A percentile compares a stretch with the other conserved stretches of the same genome.
These are phyloP conservation scores for Andrena hattorfiana DNA, from an alignment of 2,888 invertebrate genomes.

Conservation along the genomic window DNA sequence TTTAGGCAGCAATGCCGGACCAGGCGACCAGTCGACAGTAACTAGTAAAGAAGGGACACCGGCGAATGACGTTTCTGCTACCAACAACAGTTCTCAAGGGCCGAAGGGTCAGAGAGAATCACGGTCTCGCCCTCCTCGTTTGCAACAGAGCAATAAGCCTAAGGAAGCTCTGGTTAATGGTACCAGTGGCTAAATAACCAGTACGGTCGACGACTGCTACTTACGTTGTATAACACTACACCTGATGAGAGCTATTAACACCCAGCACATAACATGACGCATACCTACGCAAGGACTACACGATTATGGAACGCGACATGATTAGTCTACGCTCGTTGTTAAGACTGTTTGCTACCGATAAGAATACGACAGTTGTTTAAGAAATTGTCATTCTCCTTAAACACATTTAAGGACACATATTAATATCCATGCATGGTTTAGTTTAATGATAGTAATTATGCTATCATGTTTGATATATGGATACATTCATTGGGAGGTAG, in stretches of 20 bases:
- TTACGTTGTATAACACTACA: conserved; percentile 75
- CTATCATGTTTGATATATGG: conserved; percentile 81
- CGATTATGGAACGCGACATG: conserved; percentile 82
- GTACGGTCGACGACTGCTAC: conserved; percentile 66
- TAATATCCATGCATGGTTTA: conserved; percentile 85
- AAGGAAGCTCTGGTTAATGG: conserved; percentile 90
- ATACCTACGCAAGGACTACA: conserved; percentile 83
- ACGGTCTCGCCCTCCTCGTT: conserved; percentile 81
- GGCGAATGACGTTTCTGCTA: conserved; percentile 79
- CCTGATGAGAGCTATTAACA: conserved; percentile 80
- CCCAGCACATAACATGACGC: conserved; percentile 83
- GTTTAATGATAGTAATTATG: conserved; percentile 79
- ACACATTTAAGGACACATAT: conserved; percentile 82
- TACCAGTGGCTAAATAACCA: conserved; percentile 85
- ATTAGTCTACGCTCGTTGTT: conserved; percentile 84
- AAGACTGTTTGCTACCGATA: conserved; percentile 84
- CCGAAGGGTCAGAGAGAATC: conserved; percentile 83
- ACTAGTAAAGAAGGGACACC: conserved; percentile 81
- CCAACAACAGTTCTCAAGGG: conserved; percentile 81
- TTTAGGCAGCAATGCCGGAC: conserved; percentile 81
- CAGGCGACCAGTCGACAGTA: conserved; percentile 81
- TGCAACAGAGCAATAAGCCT: conserved; percentile 86
- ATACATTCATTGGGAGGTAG: conserved; percentile 84
- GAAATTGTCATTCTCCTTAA: conserved; percentile 78
- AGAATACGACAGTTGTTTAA: conserved; percentile 82